These are phyloP conservation scores for Avahi laniger DNA, from an alignment of 2,797 vertebrate genomes.

Conservation along the genomic window DNA sequence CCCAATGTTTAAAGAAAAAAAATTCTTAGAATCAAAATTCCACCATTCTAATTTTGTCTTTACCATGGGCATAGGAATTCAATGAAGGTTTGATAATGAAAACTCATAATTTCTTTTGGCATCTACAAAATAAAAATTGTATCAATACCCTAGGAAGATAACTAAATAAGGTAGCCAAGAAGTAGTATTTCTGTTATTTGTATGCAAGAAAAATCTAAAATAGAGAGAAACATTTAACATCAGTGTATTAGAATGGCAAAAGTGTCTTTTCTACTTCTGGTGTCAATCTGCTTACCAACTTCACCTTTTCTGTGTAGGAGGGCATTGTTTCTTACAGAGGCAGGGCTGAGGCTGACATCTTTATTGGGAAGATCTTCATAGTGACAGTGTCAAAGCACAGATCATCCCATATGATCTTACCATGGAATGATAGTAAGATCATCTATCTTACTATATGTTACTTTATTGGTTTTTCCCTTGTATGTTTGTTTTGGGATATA, in stretches of 20 bases:
- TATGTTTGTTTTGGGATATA: not conserved
- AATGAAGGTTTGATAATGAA: constrained; percentile 1
- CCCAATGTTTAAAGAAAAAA: constrained; percentile 26
- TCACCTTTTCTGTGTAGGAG: not conserved
- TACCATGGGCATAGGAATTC: not conserved
- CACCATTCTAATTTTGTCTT: constrained; percentile 10
- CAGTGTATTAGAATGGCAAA: not conserved
- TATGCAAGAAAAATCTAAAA: not conserved
- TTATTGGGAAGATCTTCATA: not conserved
- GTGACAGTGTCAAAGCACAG: not conserved
- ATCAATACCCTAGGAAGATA: constrained; percentile 1
- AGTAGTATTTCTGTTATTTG: not conserved
- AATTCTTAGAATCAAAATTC: not conserved
- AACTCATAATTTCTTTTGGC: constrained; percentile 14
- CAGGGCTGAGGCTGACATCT: not conserved
- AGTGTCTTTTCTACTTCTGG: not conserved
- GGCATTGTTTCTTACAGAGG: not conserved
- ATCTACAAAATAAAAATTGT: constrained; percentile 24
- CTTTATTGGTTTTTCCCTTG: not conserved
- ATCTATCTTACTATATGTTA: not conserved
- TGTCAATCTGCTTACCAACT: not conserved
- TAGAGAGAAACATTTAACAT: constrained; percentile 19
- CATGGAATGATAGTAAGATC: not conserved
- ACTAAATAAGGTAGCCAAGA: not conserved
- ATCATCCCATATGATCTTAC: not conserved